Evolutionary conservation across 2,113 vertebrate genomes (phyloP), one percentile per base, ranked within the genome.

Genomic region (Mugil cephalus): DNA sequence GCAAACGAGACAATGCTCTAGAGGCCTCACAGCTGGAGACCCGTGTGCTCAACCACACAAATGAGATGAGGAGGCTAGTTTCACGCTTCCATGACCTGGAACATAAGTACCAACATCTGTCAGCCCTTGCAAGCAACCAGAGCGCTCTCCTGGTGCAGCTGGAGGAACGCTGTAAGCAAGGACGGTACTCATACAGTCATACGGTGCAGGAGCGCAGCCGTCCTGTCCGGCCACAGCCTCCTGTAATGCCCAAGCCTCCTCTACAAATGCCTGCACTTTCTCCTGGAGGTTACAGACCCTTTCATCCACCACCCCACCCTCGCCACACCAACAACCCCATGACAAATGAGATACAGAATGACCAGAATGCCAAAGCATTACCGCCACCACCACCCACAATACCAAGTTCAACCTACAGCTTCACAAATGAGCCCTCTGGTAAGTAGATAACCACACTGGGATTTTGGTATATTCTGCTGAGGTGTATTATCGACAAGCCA

Each of bases 331-430:
- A 88, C 85, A 95, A 94, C 64, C 95, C 96, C 83, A 95, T 98
- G 82, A 97, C 94, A 70, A 98, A 98, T 0, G 96, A 98, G 86
- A 98, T 98, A 79, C 97, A 98, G 80, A 96, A 93, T 15, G 97
- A 98, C 82, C 97, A 95, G 70, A 98, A 98, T 69, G 8, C 89
- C 39, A 84, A 81, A 61, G 81, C 62, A 11, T 17, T 94, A 45
- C 94, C 95, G 6, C 95, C 93, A 2, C 91, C 93, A 2, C 81
- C 95, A 53, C 94, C 96, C 68, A 98, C 97, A 13, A 95, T 97
- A 95, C 95, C 96, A 19, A 73, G 93, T 30, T 94, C 93, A 58
- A 95, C 95, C 50, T 94, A 94, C 63, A 94, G 94, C 84, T 95
- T 94, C 63, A 96, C 96, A 4, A 94, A 96, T 85, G 95, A 95